Base-by-base conservation (phyloP, 1,140 invertebrate genomes). In the Leguminivora glycinivorella region DNA sequence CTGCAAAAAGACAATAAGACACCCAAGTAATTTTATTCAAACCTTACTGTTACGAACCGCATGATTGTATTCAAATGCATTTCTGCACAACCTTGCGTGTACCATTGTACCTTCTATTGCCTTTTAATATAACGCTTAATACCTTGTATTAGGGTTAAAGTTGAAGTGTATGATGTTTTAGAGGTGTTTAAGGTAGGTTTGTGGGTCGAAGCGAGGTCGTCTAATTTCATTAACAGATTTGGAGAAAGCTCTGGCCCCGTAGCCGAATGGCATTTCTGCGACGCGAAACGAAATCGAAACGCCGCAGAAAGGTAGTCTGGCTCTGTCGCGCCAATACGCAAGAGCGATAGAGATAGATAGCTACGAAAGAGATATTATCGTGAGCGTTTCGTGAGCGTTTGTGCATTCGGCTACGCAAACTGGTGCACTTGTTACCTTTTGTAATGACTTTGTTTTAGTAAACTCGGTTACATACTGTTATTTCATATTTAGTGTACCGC, bases 191-290 rank as follows among this genome's bases (percentile, higher is more conserved):
- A 17, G 26, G 58, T 29, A 63, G 3, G 4, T 14, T 60, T 60
- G 25, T 14, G 6, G 29, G 58, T 17, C 26, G 25, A 19, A 29
- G 58, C 2, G 29, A 63, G 58, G 58, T 63, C 58, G n/a, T 14
- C 29, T 63, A 34, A 63, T 63, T 63, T 63, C 25, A 31, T 63
- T 63, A 63, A 63, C 58, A 63, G 26, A 63, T 63, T 63, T 31
- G 22, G 58, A 63, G 58, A 63, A 31, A 63, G 58, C 26, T 63
- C 25, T n/a, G n/a, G n/a, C n/a, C n/a, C n/a, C n/a, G n/a, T n/a
- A n/a, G n/a, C n/a, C n/a, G n/a, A n/a, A n/a, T n/a, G n/a, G n/a
- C n/a, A n/a, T n/a, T n/a, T n/a, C n/a, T n/a, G n/a, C n/a, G n/a
- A n/a, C n/a, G n/a, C n/a, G n/a, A n/a, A n/a, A n/a, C n/a, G n/a